These are phyloP conservation scores for Sebastes schlegelii DNA, from an alignment of 2,113 vertebrate genomes.

Conservation along the genomic window DNA sequence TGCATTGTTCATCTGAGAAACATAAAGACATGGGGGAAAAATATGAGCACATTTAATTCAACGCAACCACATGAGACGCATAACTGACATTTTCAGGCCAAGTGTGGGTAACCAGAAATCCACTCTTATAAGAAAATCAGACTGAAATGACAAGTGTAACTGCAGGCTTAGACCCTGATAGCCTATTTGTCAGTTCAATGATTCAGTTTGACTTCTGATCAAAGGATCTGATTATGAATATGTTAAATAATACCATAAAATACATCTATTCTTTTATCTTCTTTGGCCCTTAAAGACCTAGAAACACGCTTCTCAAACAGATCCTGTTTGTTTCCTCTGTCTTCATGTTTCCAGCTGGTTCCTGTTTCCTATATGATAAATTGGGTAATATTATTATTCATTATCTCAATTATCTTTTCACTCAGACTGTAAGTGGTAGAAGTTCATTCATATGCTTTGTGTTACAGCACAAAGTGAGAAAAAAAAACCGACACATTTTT, in stretches of 20 bases:
- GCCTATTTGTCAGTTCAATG: not conserved
- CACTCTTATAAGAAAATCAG: constrained; percentile 6
- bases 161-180: constrained; percentile 19
- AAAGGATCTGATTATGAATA: not conserved
- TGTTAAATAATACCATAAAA: constrained; percentile 14
- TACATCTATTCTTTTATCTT: not conserved
- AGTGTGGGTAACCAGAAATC: constrained; percentile 44
- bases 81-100: constrained; percentile 45
- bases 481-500: not conserved
- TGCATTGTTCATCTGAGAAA: constrained; percentile 61
- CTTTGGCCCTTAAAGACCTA: not conserved
- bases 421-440: constrained; percentile 49
- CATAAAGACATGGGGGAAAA: constrained; percentile 47
- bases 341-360: constrained; percentile 49
- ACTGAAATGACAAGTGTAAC: constrained; percentile 48
- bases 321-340: constrained; percentile 43
- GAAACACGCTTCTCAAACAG: constrained; percentile 15
- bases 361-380: constrained; percentile 54
- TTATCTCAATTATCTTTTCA: constrained; percentile 63
- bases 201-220: not conserved
- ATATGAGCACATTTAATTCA: constrained; percentile 59
- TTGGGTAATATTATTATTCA: constrained; percentile 63
- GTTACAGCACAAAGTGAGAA: constrained; percentile 39
- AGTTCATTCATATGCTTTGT: constrained; percentile 61
- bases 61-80: constrained; percentile 50